A percentile compares a stretch with the other conserved stretches of the same genome.
phyloP scores from a whole-genome alignment of 2,797 vertebrate genomes.

The Euphonia xanthogaster region DNA sequence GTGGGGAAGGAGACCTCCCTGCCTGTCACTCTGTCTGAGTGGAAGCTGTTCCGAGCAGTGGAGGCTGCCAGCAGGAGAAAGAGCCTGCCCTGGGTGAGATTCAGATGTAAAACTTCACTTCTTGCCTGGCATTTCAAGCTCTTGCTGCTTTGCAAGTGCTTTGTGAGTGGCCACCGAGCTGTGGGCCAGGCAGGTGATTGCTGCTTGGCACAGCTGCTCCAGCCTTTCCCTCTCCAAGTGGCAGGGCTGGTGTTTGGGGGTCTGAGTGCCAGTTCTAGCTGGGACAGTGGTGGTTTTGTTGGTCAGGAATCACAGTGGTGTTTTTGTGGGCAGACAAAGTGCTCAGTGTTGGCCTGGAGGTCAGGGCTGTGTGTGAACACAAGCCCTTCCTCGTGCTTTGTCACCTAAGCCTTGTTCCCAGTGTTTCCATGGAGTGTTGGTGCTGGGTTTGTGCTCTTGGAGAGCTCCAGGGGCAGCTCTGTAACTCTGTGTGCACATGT shows the following conservation, averaged over 20 bases:
- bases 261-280: background rate
- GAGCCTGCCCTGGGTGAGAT: constrained; percentile 76
- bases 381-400: background rate
- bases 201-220: background rate
- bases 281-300: background rate
- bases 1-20: constrained; percentile 73
- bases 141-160: background rate
- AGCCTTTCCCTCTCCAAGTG: background rate
- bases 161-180: background rate
- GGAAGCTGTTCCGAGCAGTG: constrained; percentile 77
- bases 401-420: background rate
- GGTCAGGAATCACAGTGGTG: background rate
- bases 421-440: background rate
- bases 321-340: background rate
- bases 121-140: background rate
- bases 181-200: background rate
- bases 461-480: background rate
- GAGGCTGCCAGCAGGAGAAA: constrained; percentile 73
- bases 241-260: background rate
- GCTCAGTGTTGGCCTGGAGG: background rate
- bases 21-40: constrained; percentile 76
- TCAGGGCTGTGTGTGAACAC: background rate
- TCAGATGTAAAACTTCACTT: background rate
- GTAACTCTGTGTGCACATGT: rapidly evolving
- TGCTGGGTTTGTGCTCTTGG: background rate